Base-by-base conservation (phyloP, 2,113 vertebrate species). In the Pimephales promelas region DNA sequence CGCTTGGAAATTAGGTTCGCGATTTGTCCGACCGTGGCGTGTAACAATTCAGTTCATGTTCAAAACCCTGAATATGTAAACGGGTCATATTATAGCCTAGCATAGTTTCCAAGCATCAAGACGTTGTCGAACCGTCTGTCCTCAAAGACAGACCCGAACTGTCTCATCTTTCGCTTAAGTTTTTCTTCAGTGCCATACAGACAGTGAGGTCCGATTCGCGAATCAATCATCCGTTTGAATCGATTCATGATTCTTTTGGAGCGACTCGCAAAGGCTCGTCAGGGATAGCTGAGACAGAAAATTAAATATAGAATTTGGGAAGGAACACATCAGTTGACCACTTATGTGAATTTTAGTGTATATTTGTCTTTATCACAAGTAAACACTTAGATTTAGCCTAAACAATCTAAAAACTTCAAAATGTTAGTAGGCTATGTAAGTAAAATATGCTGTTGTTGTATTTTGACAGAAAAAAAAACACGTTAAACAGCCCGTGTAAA, bases 1-100 rank as follows among this genome's bases (percentile, higher is more conserved):
- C 90, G 6, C 84, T 90, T 87, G 89, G 90, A 83, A 81, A 89
- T 87, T 71, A 89, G 83, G 88, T 90, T 87, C 75, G 9, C 74
- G 79, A 83, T 61, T 78, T 43, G 73, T 66, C 43, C 66, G 5
- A 45, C 8, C 49, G 18, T 26, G 31, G n/a, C n/a, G n/a, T 40
- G 11, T 24, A 22, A 31, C 3, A 31, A 8, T 10, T 20, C 10
- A 73, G 16, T 52, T 28, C 7, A 31, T 31, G 0, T 5, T 18
- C 36, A 22, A 36, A 68, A 40, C 22, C 18, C 31, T 22, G 31
- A 36, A 68, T 68, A 28, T 22, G 31, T 9, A 68, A 68, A 36
- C 34, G 20, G 34, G 10, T 68, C 64, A 4, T 2, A 68, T n/a
- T n/a, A n/a, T n/a, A n/a, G n/a, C n/a, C n/a, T 10, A 54, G 16